A percentile compares a stretch with the other conserved stretches of the same genome.
These are phyloP conservation scores for Chromobotia macracanthus DNA, from an alignment of 2,797 vertebrate genomes.

Conservation along the genomic window DNA sequence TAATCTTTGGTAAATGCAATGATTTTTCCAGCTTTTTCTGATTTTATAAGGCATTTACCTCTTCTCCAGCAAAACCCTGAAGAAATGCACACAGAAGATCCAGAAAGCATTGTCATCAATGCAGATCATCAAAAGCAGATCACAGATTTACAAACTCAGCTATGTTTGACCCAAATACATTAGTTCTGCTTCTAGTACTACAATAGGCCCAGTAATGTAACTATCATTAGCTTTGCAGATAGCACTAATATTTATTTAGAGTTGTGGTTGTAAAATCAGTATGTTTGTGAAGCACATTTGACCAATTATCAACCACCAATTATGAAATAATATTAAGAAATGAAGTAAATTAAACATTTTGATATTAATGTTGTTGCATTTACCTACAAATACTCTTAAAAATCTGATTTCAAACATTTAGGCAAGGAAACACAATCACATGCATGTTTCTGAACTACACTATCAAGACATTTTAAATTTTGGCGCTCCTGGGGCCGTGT, in stretches of 20 bases:
- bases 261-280: not conserved
- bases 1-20: not conserved
- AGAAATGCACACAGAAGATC: not conserved
- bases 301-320: not conserved
- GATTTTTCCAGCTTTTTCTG: not conserved
- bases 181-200: not conserved
- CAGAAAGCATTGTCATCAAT: not conserved
- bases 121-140: constrained; percentile 31
- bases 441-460: not conserved
- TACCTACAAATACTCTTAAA: too few species aligned
- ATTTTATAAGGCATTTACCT: not conserved
- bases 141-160: constrained; percentile 4
- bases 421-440: not conserved
- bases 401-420: not conserved
- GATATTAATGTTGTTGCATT: too few species aligned
- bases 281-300: not conserved
- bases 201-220: not conserved
- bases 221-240: not conserved
- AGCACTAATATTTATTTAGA: not conserved
- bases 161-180: not conserved
- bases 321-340: not conserved
- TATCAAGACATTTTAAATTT: not conserved
- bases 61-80: constrained; percentile 1
- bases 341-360: too few species aligned
- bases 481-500: not conserved